Base-by-base conservation (phyloP, 2,113 vertebrate genomes). In the Pollachius pollachius region DNA sequence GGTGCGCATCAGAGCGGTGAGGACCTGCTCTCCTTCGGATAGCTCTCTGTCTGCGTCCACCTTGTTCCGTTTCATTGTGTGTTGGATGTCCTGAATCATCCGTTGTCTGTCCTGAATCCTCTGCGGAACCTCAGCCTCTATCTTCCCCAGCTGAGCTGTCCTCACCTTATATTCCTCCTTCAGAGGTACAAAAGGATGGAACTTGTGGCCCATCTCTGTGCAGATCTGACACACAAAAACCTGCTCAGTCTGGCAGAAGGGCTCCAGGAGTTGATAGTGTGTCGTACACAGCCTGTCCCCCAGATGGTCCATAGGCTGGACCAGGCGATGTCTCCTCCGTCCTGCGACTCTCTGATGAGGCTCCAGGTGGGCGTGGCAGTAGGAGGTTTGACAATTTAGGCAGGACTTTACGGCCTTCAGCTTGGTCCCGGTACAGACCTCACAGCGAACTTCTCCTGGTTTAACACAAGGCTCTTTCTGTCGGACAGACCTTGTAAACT, bases 361-460 rank as follows among this genome's bases (percentile, higher is more conserved):
- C 17, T 60, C 58, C 58, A 60, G 18, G 19, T 60, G 58, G 13
- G 58, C 12, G 4, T 60, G 9, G 21, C 58, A 60, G 17, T 7
- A 60, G 9, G 58, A 60, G n/a, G 18, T 13, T 12, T 21, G 8
- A 23, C 58, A 60, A 3, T 21, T 21, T 16, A 34, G 62, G 62
- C 15, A 63, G 62, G 62, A 63, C 62, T 63, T 63, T 2, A 63
- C 13, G 23, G 62, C 62, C 62, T 63, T 63, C 21, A 25, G 11
- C 15, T 30, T 15, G 4, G 21, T 63, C 27, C 27, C 62, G 8
- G 62, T 17, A 34, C 62, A 63, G 62, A 3, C 19, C 25, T 63
- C 62, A 63, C 62, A 63, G 62, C 15, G 62, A 34, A 63, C 41
- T 8, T 48, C 27, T 60, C n/a, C 58, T 21, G 58, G 62, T 63